Evolutionary conservation across 2,113 vertebrate genomes (phyloP).

Genomic region (Trinectes maculatus): DNA sequence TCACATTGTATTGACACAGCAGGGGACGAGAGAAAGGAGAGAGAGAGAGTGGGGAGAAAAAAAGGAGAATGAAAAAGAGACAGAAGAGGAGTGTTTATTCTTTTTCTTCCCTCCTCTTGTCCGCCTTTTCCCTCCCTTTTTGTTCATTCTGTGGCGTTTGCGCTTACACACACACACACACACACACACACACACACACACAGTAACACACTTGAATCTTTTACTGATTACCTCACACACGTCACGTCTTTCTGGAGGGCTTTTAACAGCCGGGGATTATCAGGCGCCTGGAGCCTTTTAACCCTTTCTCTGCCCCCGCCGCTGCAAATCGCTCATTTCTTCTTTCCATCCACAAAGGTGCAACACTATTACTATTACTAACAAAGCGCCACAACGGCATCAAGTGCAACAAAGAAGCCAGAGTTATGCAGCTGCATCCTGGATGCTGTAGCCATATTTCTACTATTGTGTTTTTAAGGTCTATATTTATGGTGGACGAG

Average conservation of each 20-base stretch:
- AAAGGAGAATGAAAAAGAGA: constrained; percentile 23
- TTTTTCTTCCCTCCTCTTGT: constrained; percentile 71
- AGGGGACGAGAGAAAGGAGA: constrained; percentile 36
- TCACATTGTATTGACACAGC: constrained; percentile 64
- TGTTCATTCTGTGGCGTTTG: constrained; percentile 48
- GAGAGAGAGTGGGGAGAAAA: constrained; percentile 9
- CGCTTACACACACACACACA: constrained; percentile 5
- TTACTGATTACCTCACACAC: constrained; percentile 81
- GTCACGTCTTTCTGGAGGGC: constrained; percentile 72
- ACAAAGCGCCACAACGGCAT: not conserved
- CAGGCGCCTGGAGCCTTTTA: constrained; percentile 69
- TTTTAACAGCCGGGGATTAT: constrained; percentile 75
- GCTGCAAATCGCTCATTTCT: constrained; percentile 32
- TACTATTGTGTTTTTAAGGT: too few species aligned
- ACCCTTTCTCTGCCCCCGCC: constrained; percentile 64
- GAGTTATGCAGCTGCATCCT: too few species aligned
- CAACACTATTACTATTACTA: not conserved
- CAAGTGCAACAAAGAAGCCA: not conserved
- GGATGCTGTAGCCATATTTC: too few species aligned
- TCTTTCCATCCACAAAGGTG: constrained; percentile 1
- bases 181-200: constrained; percentile 15
- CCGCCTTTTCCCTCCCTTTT: constrained; percentile 75
- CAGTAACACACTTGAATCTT: constrained; percentile 73
- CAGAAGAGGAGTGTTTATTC: constrained; percentile 66
- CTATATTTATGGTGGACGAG: too few species aligned